These are phyloP conservation scores for Fukomys damarensis DNA, from an alignment of 2,113 vertebrate genomes.

Conservation along the genomic window DNA sequence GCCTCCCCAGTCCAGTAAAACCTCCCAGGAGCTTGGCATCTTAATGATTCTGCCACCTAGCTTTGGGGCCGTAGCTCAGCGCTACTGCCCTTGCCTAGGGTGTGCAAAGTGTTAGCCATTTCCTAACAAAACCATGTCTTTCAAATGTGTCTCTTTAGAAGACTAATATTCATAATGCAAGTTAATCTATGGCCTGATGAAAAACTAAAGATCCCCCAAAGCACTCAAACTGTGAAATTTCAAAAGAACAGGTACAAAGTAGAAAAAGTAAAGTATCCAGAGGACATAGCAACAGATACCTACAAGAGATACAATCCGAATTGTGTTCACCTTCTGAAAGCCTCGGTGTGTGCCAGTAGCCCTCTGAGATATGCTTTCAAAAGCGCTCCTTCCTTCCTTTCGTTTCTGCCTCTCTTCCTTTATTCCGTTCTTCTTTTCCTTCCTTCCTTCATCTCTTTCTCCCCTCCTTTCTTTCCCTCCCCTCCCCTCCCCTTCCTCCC, in stretches of 20 bases:
- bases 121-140: neutral
- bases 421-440: neutral
- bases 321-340: neutral
- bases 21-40: neutral
- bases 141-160: neutral
- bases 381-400: neutral
- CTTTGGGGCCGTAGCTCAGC: rapidly evolving
- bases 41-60: neutral
- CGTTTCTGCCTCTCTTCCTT: neutral
- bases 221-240: neutral
- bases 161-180: neutral
- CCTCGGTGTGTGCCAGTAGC: neutral
- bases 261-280: neutral
- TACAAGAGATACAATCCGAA: neutral
- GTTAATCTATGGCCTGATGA: no score
- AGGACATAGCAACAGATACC: neutral
- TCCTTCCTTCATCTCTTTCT: no score
- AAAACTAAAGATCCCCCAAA: neutral
- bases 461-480: no score
- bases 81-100: neutral
- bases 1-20: neutral
- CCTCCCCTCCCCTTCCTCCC: no score
- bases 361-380: neutral
- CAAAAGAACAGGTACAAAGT: neutral
- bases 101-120: no score